Base-by-base conservation (phyloP, 2,113 vertebrate genomes). In the Prinia subflava region DNA sequence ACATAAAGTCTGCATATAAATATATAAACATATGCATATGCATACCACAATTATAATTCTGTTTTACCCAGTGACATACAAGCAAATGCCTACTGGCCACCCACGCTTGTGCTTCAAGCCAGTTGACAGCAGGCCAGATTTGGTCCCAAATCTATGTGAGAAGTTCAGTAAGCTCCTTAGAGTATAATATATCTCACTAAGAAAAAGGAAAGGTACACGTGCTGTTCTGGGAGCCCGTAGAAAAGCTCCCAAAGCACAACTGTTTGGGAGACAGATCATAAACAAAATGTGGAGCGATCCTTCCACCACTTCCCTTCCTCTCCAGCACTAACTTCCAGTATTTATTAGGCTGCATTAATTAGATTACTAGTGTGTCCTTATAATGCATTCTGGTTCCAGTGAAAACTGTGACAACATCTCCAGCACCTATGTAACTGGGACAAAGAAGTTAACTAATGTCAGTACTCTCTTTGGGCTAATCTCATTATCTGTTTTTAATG, bases 151-250 rank as follows among this genome's bases (percentile, higher is more conserved):
- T 62, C n/a, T 27, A 11, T 3, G 6, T 55, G 18, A 77, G 53
- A 65, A 73, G 19, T 60, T 75, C 82, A 41, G n/a, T 13, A 30
- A 76, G 23, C 11, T 30, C 53, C 44, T n/a, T 6, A 52, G 4
- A 63, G 33, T 55, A 24, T 47, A 33, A 27, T 13, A 7, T 2
- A 3, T 35, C 33, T 59, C 68, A 49, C 20, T 31, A 68, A 47
- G 30, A n/a, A 64, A 78, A 82, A 49, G 6, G 65, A 52, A 59
- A 75, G 19, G n/a, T 28, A 77, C 9, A 4, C 9, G 12, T 3
- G 8, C 33, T 57, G 5, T 52, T 33, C 35, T 3, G 2, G 16
- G 24, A 31, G n/a, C 14, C 33, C 1, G 1, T 0, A 63, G 6
- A 76, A 60, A 86, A 42, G 23, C 14, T 77, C 18, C 30, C 21